These are phyloP conservation scores for Labeo catla DNA, from an alignment of 2,113 vertebrate species.

Conservation along the genomic window DNA sequence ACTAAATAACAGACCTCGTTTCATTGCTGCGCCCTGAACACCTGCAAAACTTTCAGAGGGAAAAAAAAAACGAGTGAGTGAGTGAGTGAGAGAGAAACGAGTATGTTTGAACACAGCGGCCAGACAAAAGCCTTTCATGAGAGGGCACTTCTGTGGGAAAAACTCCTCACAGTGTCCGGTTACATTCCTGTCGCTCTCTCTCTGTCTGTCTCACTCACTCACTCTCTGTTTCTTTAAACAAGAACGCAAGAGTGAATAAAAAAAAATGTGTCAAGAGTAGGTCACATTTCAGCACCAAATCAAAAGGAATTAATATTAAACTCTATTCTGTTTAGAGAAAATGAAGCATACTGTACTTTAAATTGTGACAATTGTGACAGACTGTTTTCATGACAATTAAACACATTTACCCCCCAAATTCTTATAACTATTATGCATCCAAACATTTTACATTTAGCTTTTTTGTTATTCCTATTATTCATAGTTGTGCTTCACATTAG, in stretches of 20 bases:
- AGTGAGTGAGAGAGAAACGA: conserved; percentile 62
- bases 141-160: conserved; percentile 84
- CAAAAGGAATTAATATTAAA: background rate
- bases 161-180: conserved; percentile 83
- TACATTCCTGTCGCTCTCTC: conserved; percentile 80
- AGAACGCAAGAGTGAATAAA: background rate
- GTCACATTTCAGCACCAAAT: background rate
- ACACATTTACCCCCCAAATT: background rate
- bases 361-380: background rate
- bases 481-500: background rate
- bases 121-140: conserved; percentile 88
- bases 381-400: background rate
- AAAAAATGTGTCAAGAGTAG: conserved; percentile 1
- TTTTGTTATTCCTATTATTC: background rate
- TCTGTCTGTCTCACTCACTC: background rate
- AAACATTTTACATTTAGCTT: background rate
- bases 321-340: background rate
- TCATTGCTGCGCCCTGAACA: conserved; percentile 88
- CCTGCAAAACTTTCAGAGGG: conserved; percentile 88
- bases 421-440: background rate
- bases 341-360: background rate
- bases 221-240: background rate
- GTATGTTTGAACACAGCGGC: conserved; percentile 76
- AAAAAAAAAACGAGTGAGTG: conserved; percentile 44
- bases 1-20: conserved; percentile 79